phyloP scores from a whole-genome alignment of 2,113 vertebrate species.

The Dendropsophus ebraccatus region DNA sequence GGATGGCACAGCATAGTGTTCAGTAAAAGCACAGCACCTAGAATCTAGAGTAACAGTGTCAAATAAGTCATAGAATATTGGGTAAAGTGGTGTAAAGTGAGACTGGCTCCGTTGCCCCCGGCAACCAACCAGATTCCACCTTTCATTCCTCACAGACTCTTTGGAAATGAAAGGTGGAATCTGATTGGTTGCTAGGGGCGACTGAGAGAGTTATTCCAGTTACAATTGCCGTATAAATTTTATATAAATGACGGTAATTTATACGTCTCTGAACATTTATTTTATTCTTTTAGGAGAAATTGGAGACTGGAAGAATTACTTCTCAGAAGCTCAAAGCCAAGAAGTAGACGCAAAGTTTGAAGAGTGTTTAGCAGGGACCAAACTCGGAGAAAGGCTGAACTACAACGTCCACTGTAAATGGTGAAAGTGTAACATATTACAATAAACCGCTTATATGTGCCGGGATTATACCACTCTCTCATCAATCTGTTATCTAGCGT shows the following conservation, averaged over 20 bases:
- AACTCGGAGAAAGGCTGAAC: slow-evolving; percentile 70
- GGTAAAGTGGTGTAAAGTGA: not conserved
- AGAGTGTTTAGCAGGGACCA: slow-evolving; percentile 68
- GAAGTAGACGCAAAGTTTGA: slow-evolving; percentile 80
- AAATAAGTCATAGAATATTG: not conserved
- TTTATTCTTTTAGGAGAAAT: slow-evolving; percentile 65
- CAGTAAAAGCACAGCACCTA: too few relatives aligned
- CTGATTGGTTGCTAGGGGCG: too few relatives aligned
- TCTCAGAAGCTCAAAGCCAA: slow-evolving; percentile 71
- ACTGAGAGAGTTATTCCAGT: too few relatives aligned
- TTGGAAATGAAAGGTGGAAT: too few relatives aligned
- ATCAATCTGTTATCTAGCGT: too few relatives aligned
- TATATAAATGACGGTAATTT: too few relatives aligned
- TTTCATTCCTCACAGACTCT: too few relatives aligned
- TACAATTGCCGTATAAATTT: too few relatives aligned
- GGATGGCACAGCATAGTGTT: too few relatives aligned
- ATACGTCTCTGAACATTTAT: not conserved
- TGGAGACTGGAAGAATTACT: slow-evolving; percentile 75
- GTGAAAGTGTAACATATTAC: slow-evolving; percentile 21
- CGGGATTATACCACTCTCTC: not conserved
- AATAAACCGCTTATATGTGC: not conserved
- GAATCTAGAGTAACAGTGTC: not conserved
- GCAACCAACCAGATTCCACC: too few relatives aligned
- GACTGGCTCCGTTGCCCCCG: too few relatives aligned
- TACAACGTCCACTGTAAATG: slow-evolving; percentile 68